These are phyloP conservation scores for Halictus ligatus DNA, from an alignment of 2,888 invertebrate genomes.

Conservation along the genomic window DNA sequence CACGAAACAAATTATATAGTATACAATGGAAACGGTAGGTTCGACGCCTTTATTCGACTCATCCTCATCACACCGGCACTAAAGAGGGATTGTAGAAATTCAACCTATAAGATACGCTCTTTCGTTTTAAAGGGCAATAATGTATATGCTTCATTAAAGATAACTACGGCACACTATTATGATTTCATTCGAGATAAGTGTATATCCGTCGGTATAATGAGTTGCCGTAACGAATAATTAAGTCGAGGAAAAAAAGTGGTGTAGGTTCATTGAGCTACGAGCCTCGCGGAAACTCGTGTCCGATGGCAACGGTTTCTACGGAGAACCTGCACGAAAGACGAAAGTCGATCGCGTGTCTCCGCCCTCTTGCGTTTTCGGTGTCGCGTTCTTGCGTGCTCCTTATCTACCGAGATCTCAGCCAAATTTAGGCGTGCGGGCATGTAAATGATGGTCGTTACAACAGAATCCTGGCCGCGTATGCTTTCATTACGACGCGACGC, in stretches of 20 bases:
- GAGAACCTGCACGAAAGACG: background rate
- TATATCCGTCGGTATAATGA: background rate
- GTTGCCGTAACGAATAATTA: conserved; percentile 2
- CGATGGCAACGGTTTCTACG: background rate
- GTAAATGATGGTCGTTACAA: background rate
- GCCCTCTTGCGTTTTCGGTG: conserved; percentile 23
- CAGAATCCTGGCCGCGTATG: background rate
- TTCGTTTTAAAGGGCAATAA: background rate
- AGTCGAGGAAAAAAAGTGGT: background rate
- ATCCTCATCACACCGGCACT: background rate
- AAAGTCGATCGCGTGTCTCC: conserved; percentile 23
- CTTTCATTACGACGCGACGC: conserved; percentile 15
- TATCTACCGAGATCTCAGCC: conserved; percentile 49
- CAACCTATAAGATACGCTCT: background rate
- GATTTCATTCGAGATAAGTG: conserved; percentile 26
- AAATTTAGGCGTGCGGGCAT: conserved; percentile 29
- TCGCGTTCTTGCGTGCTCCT: conserved; percentile 48
- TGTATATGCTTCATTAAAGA: background rate
- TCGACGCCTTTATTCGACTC: conserved; percentile 43
- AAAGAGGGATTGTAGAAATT: conserved; percentile 19
- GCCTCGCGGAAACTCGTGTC: background rate
- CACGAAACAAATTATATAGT: background rate
- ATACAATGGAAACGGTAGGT: conserved; percentile 12
- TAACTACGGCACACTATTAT: background rate
- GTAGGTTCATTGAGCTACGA: conserved; percentile 7